Conservation (phyloP, 2,888 invertebrate species). For the Dinocampus coccinellae region DNA sequence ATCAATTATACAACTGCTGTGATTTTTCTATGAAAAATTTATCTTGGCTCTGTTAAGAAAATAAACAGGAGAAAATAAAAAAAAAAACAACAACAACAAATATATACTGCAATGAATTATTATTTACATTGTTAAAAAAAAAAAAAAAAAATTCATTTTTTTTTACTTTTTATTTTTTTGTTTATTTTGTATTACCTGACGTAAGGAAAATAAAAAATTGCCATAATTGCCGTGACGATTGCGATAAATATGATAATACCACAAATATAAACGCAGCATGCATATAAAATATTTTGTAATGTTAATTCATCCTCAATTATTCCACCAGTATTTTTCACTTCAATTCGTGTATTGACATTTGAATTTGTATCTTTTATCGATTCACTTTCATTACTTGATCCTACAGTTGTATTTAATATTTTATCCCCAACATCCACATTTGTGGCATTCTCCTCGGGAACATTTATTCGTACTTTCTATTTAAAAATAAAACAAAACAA, state of each 20-base stretch:
- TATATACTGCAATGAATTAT: background rate
- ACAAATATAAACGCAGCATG: conserved; percentile 42
- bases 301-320: conserved; percentile 5
- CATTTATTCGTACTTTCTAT: background rate
- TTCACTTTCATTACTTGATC: too few relatives aligned
- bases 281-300: conserved; percentile 34
- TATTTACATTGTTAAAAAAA: background rate
- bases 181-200: conserved; percentile 28
- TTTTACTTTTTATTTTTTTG: background rate
- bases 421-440: background rate
- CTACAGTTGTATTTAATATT: background rate
- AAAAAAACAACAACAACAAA: too few relatives aligned
- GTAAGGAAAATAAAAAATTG: conserved; percentile 42
- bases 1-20: background rate
- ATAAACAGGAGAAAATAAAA: too few relatives aligned
- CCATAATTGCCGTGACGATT: conserved; percentile 37
- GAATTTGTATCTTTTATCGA: background rate
- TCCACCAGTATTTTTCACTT: conserved; percentile 6
- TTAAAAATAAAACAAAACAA: too few relatives aligned
- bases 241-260: conserved; percentile 38
- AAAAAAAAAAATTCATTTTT: background rate
- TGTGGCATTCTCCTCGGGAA: background rate
- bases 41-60: background rate
- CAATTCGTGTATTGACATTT: background rate
- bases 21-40: background rate